Evolutionary conservation across 2,888 invertebrate species (phyloP).

Genomic region (Leptura quadrifasciata): DNA sequence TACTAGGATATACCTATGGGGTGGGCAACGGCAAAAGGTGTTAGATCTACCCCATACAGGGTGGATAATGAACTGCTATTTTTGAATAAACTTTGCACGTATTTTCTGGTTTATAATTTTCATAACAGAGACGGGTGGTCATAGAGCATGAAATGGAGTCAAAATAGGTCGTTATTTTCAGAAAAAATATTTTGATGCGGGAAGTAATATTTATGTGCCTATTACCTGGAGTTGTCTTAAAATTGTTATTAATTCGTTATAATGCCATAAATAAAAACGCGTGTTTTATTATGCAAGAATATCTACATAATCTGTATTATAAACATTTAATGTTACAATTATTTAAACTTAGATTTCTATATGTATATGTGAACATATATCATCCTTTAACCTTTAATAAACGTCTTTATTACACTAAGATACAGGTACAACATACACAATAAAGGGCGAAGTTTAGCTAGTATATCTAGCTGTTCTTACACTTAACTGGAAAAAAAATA

Average conservation of each 20-base stretch:
- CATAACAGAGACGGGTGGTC: conserved; percentile 41
- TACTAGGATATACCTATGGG: conserved; percentile 64
- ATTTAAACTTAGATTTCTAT: no score
- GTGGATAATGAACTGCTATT: conserved; percentile 42
- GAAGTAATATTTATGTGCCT: neutral
- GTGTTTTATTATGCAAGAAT: no score
- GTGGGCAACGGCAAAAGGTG: conserved; percentile 60
- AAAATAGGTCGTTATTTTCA: conserved; percentile 52
- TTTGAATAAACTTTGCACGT: conserved; percentile 43
- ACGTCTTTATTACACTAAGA: no score
- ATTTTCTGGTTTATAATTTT: conserved; percentile 50
- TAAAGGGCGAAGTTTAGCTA: no score
- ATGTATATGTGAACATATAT: no score
- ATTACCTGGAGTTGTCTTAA: neutral
- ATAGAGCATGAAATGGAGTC: conserved; percentile 53
- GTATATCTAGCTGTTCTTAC: no score
- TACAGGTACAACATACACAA: no score
- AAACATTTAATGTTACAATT: no score
- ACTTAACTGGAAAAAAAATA: no score
- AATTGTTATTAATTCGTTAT: neutral
- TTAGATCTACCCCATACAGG: conserved; percentile 51
- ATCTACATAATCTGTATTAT: no score
- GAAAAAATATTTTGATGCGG: conserved; percentile 38
- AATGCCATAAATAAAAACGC: no score
- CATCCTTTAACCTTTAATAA: no score